Evolutionary conservation across 2,113 vertebrate genomes (phyloP), one percentile per base, ranked within the genome.

Genomic region (Herpailurus yagouaroundi): DNA sequence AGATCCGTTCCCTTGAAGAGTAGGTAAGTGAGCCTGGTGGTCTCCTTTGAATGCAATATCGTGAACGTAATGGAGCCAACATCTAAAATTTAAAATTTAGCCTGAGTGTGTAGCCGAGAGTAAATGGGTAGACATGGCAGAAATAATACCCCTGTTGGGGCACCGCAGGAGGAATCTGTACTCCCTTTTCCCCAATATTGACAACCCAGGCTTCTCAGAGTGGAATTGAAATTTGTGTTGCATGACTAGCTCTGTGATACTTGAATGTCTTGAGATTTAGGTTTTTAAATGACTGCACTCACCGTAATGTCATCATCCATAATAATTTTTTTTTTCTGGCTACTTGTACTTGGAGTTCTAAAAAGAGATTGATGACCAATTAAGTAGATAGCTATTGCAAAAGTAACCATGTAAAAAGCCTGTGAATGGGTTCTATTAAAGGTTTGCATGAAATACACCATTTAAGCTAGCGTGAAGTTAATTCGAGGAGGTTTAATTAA

Each of bases 401-500:
- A 97, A 64, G 38, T 89, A 89, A 60, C 81, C 21, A 14, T 55
- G 23, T 74, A 38, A 83, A 77, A 90, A 69, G 29, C n/a, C n/a
- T 27, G 9, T 41, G 52, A 48, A n/a, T 90, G 3, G 36, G 16
- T 41, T 92, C 92, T 71, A 13, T 68, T 84, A 50, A 94, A 90
- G 15, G 7, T 52, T 79, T 89, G 48, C 45, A 63, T 71, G 52
- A 89, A 76, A 76, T 33, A 48, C 38, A 16, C 69, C 66, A 25
- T 79, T 74, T 87, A 63, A 81, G 45, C 55, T 79, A 76, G 36
- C 27, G 0, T 80, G 60, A 50, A 50, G 18, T 93, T 80, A 89
- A 96, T 77, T 82, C 74, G 91, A 90, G 80, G 52, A 95, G 7
- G 27, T 36, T 82, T 97, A 93, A 91, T 97, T 93, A 93, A 69